Evolutionary conservation across 2,113 vertebrate species (phyloP), one percentile per base, ranked within the genome.

Genomic region (Anhinga anhinga): DNA sequence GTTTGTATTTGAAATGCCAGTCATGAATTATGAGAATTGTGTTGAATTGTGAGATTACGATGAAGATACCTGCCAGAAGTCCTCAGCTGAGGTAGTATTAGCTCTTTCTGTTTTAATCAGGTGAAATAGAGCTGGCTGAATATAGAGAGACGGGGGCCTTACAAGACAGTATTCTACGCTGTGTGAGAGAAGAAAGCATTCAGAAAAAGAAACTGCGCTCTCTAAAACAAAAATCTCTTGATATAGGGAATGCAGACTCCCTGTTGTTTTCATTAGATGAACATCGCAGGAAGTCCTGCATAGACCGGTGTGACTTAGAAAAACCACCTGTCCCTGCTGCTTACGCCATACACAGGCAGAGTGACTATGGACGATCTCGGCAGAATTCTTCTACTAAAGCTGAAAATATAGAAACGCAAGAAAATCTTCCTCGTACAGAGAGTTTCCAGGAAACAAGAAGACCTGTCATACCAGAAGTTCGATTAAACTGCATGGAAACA

Each of bases 161-260:
- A 71, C 99, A 99, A 98, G 99, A 99, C 98, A 99, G 98, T 94
- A 98, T 99, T 88, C 98, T 99, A 38, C 99, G 99, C 97, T 99
- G 99, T 86, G 99, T 99, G 96, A 98, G 99, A 98, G 99, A 99
- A 97, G 99, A 99, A 94, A 99, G 98, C 98, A 99, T 99, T 97
- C 99, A 99, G 97, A 99, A 99, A 98, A 99, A 99, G 96, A 98
- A 99, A 59, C 98, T 99, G 45, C 99, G 99, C 95, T 99, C 99
- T 97, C 99, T 99, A 96, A 99, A 99, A 98, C 99, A 99, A 98
- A 99, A 99, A 98, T 99, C 99, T 97, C 98, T 99, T 97, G 99
- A 99, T 98, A 99, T 99, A 97, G 98, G 99, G 96, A 99, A 99
- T 76, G 99, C 99, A n/a, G 99, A 99, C 98, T 99, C 99, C 91